Conservation (phyloP, 2,888 invertebrate genomes). For the Andrena bucephala region DNA sequence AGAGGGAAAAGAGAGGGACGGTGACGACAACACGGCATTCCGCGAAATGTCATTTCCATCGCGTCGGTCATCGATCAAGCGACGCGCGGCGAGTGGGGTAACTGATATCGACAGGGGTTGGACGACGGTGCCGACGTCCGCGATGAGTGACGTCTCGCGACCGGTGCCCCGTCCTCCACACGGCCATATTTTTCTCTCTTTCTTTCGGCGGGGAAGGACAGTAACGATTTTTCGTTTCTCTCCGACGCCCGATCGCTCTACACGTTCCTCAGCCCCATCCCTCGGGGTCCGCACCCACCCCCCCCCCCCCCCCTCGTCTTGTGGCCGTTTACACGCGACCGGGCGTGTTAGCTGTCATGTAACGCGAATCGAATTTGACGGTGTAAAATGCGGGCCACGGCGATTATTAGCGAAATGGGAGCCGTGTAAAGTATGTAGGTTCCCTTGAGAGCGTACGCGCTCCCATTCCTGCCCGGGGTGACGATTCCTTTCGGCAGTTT, state of each 20-base stretch:
- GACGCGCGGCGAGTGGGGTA: slow-evolving; percentile 63
- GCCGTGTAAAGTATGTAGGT: slow-evolving; percentile 49
- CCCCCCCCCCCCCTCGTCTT: neutral
- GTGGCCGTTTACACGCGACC: slow-evolving; percentile 53
- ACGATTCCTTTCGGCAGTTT: neutral
- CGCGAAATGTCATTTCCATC: slow-evolving; percentile 74
- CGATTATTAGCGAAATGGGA: slow-evolving; percentile 61
- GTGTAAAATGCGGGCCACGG: slow-evolving; percentile 50
- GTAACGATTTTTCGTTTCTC: slow-evolving; percentile 65
- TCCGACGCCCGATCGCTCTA: slow-evolving; percentile 5
- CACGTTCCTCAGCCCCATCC: neutral
- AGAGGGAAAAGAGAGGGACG: slow-evolving; percentile 26
- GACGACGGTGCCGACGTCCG: slow-evolving; percentile 62
- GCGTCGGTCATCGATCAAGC: slow-evolving; percentile 72
- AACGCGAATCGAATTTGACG: slow-evolving; percentile 59
- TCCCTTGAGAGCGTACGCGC: neutral
- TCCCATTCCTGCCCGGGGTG: neutral
- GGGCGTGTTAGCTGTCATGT: slow-evolving; percentile 56
- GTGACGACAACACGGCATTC: slow-evolving; percentile 63
- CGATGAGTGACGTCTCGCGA: slow-evolving; percentile 64
- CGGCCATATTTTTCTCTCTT: slow-evolving; percentile 35
- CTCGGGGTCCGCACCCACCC: neutral
- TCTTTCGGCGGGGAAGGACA: slow-evolving; percentile 26
- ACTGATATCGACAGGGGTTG: slow-evolving; percentile 72
- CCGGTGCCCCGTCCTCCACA: slow-evolving; percentile 58